Percentiles rank a stretch among this genome's conserved stretches.
Conservation (phyloP, 2,113 vertebrate species). For the Aythya baeri region DNA sequence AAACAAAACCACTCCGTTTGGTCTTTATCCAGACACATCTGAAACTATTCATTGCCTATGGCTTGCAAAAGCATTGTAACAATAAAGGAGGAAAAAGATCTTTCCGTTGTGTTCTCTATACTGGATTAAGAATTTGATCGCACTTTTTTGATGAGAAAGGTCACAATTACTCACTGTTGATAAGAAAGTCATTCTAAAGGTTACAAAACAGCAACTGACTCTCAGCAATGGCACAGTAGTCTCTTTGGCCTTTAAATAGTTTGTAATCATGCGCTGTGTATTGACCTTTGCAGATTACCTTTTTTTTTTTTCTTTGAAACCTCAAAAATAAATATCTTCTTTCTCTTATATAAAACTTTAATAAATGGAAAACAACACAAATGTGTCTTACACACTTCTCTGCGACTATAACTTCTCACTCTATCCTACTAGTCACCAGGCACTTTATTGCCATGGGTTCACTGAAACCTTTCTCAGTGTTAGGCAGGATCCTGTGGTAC, state of each 20-base stretch:
- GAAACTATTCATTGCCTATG: not conserved
- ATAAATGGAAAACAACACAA: not conserved
- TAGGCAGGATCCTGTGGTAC: not conserved
- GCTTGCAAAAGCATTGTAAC: not conserved
- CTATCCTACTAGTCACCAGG: not conserved
- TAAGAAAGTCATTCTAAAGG: slow-evolving; percentile 46
- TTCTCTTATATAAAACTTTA: not conserved
- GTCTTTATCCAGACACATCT: not conserved
- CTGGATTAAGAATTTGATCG: slow-evolving; percentile 17
- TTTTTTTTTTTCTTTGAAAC: not conserved
- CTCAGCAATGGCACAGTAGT: not conserved
- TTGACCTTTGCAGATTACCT: slow-evolving; percentile 8
- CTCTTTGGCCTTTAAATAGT: slow-evolving; percentile 3
- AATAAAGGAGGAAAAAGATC: not conserved
- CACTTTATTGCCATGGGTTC: not conserved
- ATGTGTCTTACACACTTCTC: not conserved
- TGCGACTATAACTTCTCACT: not conserved
- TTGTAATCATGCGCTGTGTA: not conserved
- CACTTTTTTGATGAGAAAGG: slow-evolving; percentile 33
- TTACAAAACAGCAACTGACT: slow-evolving; percentile 9
- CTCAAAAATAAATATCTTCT: slow-evolving; percentile 19
- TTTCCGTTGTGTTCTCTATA: not conserved
- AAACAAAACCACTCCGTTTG: not conserved
- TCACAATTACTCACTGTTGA: slow-evolving; percentile 16
- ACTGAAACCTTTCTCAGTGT: not conserved